Conservation (phyloP, 2,797 vertebrate genomes). For the Neoniphon sammara region DNA sequence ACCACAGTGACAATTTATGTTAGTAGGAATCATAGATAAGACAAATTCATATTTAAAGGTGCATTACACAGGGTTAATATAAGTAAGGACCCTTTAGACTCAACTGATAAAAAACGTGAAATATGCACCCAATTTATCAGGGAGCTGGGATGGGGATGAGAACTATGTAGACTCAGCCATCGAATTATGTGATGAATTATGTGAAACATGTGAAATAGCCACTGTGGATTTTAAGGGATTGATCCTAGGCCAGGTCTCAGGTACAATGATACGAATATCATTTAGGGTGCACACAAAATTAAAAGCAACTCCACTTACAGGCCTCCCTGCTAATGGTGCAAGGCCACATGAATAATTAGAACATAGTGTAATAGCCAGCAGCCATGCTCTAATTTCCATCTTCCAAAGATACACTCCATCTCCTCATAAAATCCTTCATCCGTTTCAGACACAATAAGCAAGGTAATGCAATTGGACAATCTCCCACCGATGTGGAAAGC, state of each 20-base stretch:
- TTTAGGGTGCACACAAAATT: conserved; percentile 5
- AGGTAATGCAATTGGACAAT: conserved; percentile 50
- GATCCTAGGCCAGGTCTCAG: conserved; percentile 1
- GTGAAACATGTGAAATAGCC: too few species aligned
- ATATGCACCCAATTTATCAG: too few species aligned
- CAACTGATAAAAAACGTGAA: too few species aligned
- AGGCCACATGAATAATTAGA: conserved; percentile 68
- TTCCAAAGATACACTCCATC: conserved; percentile 34
- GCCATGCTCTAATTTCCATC: conserved; percentile 59
- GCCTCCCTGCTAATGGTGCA: conserved; percentile 37
- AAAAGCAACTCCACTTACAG: conserved; percentile 23
- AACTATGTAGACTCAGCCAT: too few species aligned
- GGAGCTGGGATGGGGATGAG: too few species aligned
- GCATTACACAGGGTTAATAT: not conserved
- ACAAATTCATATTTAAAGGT: too few species aligned
- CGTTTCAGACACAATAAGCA: conserved; percentile 34
- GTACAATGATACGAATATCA: not conserved
- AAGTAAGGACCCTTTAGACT: too few species aligned
- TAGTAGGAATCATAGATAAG: not conserved
- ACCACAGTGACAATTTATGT: not conserved
- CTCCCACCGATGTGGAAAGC: conserved; percentile 51
- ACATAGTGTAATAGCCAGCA: conserved; percentile 37
- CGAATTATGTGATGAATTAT: too few species aligned
- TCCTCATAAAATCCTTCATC: conserved; percentile 36
- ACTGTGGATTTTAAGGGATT: conserved; percentile 3